phyloP scores from a whole-genome alignment of 1,140 invertebrate genomes.

The Melipona quadrifasciata region DNA sequence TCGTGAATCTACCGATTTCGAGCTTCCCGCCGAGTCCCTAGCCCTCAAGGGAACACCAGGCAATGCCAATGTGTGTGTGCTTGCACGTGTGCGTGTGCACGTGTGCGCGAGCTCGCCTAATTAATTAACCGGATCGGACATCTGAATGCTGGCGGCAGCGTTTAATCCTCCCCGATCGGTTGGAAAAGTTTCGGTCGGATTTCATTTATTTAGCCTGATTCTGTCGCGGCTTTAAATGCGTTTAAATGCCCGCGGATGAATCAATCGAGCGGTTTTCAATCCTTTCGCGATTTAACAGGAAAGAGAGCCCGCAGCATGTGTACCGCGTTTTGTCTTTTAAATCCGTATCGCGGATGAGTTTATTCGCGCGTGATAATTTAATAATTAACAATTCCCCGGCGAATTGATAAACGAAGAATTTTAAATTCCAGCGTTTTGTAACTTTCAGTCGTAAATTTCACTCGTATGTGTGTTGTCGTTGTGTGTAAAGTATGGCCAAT shows the following conservation, averaged over 20 bases:
- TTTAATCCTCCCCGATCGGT: not conserved
- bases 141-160: constrained; percentile 6
- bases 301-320: not conserved
- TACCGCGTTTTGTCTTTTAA: not conserved
- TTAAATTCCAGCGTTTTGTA: not conserved
- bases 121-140: constrained; percentile 56
- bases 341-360: not conserved
- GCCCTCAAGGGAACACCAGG: not conserved
- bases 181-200: constrained; percentile 36
- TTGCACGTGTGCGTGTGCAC: not conserved
- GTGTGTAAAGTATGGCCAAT: no score
- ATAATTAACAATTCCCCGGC: not conserved
- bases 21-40: constrained; percentile 1
- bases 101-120: constrained; percentile 4
- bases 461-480: not conserved
- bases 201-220: constrained; percentile 17
- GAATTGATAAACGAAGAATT: not conserved
- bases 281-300: not conserved
- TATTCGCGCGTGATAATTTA: not conserved
- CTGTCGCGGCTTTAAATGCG: not conserved
- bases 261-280: not conserved
- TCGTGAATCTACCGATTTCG: constrained; percentile 52
- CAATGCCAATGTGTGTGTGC: not conserved
- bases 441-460: not conserved
- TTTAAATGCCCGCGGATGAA: not conserved